Percentiles rank a stretch among this genome's conserved stretches.
Conservation (phyloP, 2,797 vertebrate species). For the Gadopsis marmoratus region DNA sequence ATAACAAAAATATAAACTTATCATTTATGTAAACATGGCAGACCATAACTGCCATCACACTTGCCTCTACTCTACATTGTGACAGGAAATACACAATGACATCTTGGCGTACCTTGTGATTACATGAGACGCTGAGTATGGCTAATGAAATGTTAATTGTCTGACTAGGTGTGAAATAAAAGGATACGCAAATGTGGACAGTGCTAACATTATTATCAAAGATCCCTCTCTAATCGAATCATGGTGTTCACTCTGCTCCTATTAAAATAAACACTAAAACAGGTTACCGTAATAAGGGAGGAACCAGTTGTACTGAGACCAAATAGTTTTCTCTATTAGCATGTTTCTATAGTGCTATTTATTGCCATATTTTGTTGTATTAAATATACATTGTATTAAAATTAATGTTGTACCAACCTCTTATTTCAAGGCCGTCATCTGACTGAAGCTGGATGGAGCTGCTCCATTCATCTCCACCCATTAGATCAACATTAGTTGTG, state of each 20-base stretch:
- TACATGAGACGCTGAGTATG: not conserved
- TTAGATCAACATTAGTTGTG: slow-evolving; percentile 60
- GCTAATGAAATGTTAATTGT: not conserved
- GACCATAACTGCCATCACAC: not conserved
- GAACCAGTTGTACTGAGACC: not conserved
- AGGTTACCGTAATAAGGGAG: not conserved
- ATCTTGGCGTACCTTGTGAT: not conserved
- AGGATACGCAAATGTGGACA: not conserved
- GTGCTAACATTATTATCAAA: not conserved
- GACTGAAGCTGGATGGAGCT: slow-evolving; percentile 22
- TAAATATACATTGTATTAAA: slow-evolving; percentile 28
- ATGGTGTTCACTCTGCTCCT: not conserved
- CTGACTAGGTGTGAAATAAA: slow-evolving; percentile 18
- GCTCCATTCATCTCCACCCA: slow-evolving; percentile 57
- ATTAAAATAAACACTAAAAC: slow-evolving; percentile 14
- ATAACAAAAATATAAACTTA: not conserved
- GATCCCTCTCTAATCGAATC: not conserved
- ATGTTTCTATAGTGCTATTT: not conserved
- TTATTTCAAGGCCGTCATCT: not conserved
- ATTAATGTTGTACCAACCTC: not conserved
- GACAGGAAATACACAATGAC: not conserved
- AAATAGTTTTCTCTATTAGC: not conserved
- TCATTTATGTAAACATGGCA: too few relatives aligned
- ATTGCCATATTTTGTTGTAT: slow-evolving; percentile 1
- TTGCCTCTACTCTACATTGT: not conserved